Base-by-base conservation (phyloP, 2,888 invertebrate genomes). In the Ectropis crepuscularia region DNA sequence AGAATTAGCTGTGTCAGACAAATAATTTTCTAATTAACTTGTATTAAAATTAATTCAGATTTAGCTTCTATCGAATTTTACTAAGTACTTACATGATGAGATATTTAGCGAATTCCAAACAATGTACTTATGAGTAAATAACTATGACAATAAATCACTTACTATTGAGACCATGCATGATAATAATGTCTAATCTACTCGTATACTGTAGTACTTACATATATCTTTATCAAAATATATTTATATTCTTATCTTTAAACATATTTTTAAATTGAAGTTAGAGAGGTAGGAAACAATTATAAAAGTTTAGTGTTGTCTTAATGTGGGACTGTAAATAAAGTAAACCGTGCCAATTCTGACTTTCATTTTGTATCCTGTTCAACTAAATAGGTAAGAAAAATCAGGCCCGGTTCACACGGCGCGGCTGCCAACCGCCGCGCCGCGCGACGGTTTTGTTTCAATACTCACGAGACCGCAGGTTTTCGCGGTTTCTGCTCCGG, bases 1-100 rank as follows among this genome's bases (percentile, higher is more conserved):
- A 86, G 81, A 80, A 76, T 77, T 83, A 87, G 92, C 92, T 92
- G 92, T 93, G 92, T 90, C 85, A 86, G 92, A 92, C 92, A 92
- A 92, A 92, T 92, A 92, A 90, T 77, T 77, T 71, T 66, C 61
- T 68, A 69, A 72, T 73, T 67, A 69, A 69, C 28, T 28, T 64
- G 61, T 39, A 65, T 63, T 75, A 70, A 61, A 62, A 63, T 65
- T 57, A 70, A 61, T 46, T 61, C 57, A 36, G 47, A 67, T 70
- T 72, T 69, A 75, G 73, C 73, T 74, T 78, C 43, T 71, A 74
- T 75, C 73, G 5, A 53, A 53, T 28, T 28, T 28, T 28, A 28
- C 16, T 28, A 28, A 28, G 49, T 48, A 36, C n/a, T 42, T 76
- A 48, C 73, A 73, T 73, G 69, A 53, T 58, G 63, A 74, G 69